Evolutionary conservation across 2,797 vertebrate genomes (phyloP).

Genomic region (Pogonophryne albipinna): DNA sequence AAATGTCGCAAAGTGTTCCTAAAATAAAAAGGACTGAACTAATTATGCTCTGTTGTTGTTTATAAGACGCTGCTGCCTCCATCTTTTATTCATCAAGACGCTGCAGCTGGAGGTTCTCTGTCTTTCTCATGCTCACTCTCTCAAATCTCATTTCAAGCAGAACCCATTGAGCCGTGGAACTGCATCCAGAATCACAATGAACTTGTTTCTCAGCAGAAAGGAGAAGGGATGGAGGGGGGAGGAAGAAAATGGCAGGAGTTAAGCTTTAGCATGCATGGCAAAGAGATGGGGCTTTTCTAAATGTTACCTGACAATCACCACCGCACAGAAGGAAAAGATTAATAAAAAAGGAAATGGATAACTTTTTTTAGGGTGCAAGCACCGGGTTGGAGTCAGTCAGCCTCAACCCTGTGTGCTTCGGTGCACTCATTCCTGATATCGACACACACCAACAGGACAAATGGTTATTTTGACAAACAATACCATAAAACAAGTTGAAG

Average conservation of each 20-base stretch:
- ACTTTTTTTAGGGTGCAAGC: slow-evolving; percentile 60
- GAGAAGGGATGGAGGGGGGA: slow-evolving; percentile 33
- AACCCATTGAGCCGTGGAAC: slow-evolving; percentile 76
- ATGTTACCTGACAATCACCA: slow-evolving; percentile 81
- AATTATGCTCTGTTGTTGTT: slow-evolving; percentile 83
- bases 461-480: slow-evolving; percentile 38
- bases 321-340: slow-evolving; percentile 23
- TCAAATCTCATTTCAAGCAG: slow-evolving; percentile 84
- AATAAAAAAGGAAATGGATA: slow-evolving; percentile 62
- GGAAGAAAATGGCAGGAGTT: slow-evolving; percentile 32
- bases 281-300: slow-evolving; percentile 58
- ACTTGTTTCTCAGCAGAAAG: slow-evolving; percentile 68
- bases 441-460: slow-evolving; percentile 2
- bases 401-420: slow-evolving; percentile 12
- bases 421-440: not conserved
- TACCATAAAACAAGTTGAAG: slow-evolving; percentile 42
- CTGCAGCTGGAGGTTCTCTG: slow-evolving; percentile 72
- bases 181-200: slow-evolving; percentile 82
- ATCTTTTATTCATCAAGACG: slow-evolving; percentile 86
- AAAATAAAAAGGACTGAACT: slow-evolving; percentile 81
- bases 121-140: slow-evolving; percentile 71
- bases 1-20: slow-evolving; percentile 77
- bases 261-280: slow-evolving; percentile 55
- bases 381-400: slow-evolving; percentile 22
- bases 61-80: slow-evolving; percentile 64